Percentiles rank a stretch among this genome's conserved stretches.
Evolutionary conservation across 2,797 vertebrate genomes (phyloP).

Genomic region (Orestias chungarensis): DNA sequence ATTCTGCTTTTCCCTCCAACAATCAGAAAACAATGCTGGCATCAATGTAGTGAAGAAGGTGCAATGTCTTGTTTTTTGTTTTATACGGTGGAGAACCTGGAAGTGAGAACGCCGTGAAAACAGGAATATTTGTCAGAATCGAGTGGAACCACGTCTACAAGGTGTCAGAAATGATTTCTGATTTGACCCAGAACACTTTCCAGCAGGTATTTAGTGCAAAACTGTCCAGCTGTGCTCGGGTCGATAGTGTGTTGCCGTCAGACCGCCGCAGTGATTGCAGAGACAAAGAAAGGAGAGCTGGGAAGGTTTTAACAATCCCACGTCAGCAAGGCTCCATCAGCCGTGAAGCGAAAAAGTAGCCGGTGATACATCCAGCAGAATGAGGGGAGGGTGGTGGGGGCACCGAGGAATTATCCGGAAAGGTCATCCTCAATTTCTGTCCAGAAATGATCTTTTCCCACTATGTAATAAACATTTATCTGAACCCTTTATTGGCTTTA

Average conservation of each 20-base stretch:
- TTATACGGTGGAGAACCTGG: conserved; percentile 3
- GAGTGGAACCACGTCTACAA: not conserved
- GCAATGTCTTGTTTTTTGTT: not conserved
- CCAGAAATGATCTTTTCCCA: conserved; percentile 99
- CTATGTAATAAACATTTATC: conserved; percentile 99
- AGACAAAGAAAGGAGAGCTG: conserved; percentile 56
- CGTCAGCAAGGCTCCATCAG: conserved; percentile 77
- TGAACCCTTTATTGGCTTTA: conserved; percentile 97
- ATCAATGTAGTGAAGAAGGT: not conserved
- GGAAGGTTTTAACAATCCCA: conserved; percentile 69
- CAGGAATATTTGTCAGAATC: conserved; percentile 6
- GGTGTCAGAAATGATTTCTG: conserved; percentile 9
- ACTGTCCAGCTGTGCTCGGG: not conserved
- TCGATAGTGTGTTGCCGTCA: conserved; percentile 28
- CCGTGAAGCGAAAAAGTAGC: conserved; percentile 76
- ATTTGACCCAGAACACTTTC: not conserved
- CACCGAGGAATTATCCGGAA: conserved; percentile 93
- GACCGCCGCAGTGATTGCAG: conserved; percentile 46
- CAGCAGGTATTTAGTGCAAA: conserved; percentile 1
- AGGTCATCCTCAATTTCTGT: conserved; percentile 99
- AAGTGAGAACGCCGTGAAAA: not conserved
- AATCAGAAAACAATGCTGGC: conserved; percentile 14
- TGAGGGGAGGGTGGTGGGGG: conserved; percentile 20
- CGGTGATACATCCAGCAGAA: conserved; percentile 84
- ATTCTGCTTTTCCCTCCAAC: not conserved